A percentile compares a stretch with the other conserved stretches of the same genome.
These are phyloP conservation scores for Buphagus erythrorhynchus DNA, from an alignment of 2,797 vertebrate species.

Conservation along the genomic window DNA sequence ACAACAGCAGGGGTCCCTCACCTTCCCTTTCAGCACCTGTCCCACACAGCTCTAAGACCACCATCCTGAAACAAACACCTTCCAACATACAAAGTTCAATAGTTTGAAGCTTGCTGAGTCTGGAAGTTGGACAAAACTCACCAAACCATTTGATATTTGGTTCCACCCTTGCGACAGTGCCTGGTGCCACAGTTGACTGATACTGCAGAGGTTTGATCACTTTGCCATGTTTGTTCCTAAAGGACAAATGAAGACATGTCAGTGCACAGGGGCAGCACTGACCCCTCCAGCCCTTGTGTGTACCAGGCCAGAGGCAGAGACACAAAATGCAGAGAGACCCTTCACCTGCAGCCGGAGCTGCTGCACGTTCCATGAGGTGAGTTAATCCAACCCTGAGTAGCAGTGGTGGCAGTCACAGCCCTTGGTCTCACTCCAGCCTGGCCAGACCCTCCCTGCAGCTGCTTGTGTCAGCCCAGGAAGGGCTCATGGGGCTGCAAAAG, in stretches of 20 bases:
- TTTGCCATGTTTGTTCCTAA: conserved; percentile 89
- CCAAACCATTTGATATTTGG: conserved; percentile 99
- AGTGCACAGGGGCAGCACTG: neutral
- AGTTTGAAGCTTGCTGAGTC: neutral
- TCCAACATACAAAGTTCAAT: neutral
- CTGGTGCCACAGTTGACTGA: conserved; percentile 91
- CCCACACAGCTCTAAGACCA: neutral
- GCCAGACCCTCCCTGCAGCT: neutral
- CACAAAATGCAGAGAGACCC: neutral
- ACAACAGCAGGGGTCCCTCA: neutral
- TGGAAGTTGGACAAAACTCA: conserved; percentile 69
- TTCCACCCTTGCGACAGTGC: conserved; percentile 94
- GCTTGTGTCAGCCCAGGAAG: neutral
- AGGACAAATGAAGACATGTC: neutral
- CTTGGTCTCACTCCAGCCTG: neutral
- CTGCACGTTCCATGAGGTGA: accelerated
- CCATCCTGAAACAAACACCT: neutral
- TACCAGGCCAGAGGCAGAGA: neutral
- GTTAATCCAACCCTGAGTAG: neutral
- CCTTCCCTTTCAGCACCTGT: neutral
- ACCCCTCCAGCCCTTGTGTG: accelerated
- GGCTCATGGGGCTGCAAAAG: neutral
- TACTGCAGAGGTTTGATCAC: conserved; percentile 90
- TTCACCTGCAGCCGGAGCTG: neutral
- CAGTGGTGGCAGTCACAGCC: neutral